Conservation (phyloP, 2,888 invertebrate species). For the Corythucha ciliata region DNA sequence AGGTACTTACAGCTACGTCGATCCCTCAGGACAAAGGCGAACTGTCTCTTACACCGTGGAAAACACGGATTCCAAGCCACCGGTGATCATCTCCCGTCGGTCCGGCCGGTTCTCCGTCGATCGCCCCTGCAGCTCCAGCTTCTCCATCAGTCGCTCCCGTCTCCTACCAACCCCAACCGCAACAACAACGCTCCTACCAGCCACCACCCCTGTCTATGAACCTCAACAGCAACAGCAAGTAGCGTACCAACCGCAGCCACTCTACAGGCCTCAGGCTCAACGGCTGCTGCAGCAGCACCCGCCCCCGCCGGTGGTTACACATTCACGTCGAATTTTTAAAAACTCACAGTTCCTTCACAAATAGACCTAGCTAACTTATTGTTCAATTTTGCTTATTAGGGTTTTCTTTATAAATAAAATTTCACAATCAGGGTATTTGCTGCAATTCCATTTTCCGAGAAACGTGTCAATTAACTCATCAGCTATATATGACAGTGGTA, state of each 20-base stretch:
- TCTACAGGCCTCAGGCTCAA: conserved; percentile 37
- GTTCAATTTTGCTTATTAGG: no score
- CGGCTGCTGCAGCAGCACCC: conserved; percentile 11
- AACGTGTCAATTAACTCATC: no score
- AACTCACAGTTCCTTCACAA: no score
- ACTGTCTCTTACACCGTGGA: conserved; percentile 74
- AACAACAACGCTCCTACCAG: conserved; percentile 24
- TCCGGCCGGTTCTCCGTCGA: conserved; percentile 13
- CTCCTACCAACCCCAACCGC: conserved; percentile 44
- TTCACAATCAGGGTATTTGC: no score
- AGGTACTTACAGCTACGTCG: conserved; percentile 77
- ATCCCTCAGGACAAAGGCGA: conserved; percentile 68
- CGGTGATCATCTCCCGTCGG: conserved; percentile 60
- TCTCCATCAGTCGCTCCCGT: no score
- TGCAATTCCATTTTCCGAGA: no score
- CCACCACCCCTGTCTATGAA: no score
- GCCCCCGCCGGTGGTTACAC: conserved; percentile 15
- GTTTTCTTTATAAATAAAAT: no score
- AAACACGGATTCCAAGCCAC: conserved; percentile 63
- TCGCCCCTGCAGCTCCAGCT: conserved; percentile 31
- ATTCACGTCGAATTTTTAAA: no score
- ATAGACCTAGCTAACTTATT: no score
- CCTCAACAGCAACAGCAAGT: no score
- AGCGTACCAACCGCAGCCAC: conserved; percentile 37
- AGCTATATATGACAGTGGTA: no score